Evolutionary conservation across 2,888 invertebrate species (phyloP).

Genomic region (Athripsodes cinereus): DNA sequence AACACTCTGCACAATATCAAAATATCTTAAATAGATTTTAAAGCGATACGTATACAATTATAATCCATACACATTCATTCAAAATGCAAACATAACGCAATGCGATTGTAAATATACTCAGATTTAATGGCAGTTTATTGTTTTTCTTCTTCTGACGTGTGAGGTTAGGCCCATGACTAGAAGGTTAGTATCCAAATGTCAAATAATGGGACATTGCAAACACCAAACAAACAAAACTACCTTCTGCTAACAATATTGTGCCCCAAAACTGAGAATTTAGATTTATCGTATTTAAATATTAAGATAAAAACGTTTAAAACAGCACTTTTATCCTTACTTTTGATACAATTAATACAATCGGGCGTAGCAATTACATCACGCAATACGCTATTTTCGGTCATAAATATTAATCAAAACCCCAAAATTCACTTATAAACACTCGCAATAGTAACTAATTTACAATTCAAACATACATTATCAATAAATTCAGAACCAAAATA

Average conservation of each 20-base stretch:
- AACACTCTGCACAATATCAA: not conserved
- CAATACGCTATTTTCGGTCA: conserved; percentile 8
- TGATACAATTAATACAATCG: conserved; percentile 21
- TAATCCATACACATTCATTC: not conserved
- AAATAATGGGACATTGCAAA: conserved; percentile 17
- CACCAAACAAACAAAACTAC: conserved; percentile 17
- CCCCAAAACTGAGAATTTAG: not conserved
- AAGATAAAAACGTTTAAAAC: not conserved
- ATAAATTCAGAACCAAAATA: conserved; percentile 15
- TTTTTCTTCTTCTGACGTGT: conserved; percentile 12
- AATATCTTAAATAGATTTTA: not conserved
- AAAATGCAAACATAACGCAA: conserved; percentile 4
- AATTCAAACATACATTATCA: not conserved
- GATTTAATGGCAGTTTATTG: not conserved
- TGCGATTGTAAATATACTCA: not conserved
- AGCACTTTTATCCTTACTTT: conserved; percentile 13
- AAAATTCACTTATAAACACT: not conserved
- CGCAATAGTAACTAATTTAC: conserved; percentile 15
- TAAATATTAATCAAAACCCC: not conserved
- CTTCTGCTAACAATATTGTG: not conserved
- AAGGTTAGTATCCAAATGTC: conserved; percentile 26
- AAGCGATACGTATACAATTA: not conserved
- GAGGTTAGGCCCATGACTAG: conserved; percentile 23
- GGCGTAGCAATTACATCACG: conserved; percentile 25
- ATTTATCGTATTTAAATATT: not conserved